A percentile compares a stretch with the other conserved stretches of the same genome.
Evolutionary conservation across 2,888 invertebrate genomes (phyloP).

Genomic region (Gryllus longicercus): DNA sequence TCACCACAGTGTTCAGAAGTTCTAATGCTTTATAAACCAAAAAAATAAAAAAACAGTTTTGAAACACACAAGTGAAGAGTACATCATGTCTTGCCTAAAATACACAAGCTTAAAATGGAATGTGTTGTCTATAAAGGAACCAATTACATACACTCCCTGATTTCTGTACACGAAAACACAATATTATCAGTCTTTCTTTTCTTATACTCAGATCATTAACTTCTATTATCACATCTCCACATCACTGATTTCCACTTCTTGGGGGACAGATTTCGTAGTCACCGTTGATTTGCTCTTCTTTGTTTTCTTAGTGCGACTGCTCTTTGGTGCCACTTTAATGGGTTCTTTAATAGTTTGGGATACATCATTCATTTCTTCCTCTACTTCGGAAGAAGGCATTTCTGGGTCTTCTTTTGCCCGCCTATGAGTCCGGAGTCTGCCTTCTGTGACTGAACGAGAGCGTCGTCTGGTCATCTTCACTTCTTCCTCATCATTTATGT

Average conservation of each 20-base stretch:
- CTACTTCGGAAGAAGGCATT: conserved; percentile 7
- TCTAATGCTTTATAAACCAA: too few relatives aligned
- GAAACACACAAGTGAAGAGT: too few relatives aligned
- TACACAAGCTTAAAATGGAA: too few relatives aligned
- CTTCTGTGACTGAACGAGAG: background rate
- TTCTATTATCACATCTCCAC: background rate
- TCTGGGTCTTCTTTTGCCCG: background rate
- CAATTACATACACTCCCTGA: too few relatives aligned
- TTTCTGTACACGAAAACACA: too few relatives aligned
- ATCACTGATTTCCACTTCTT: background rate
- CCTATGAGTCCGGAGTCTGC: background rate
- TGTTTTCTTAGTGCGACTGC: background rate
- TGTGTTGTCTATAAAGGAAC: too few relatives aligned
- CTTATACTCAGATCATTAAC: background rate
- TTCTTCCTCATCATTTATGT: background rate
- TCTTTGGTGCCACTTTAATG: background rate
- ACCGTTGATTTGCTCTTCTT: background rate
- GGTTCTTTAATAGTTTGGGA: background rate
- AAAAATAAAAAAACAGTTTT: too few relatives aligned
- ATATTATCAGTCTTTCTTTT: background rate
- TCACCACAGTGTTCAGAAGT: too few relatives aligned
- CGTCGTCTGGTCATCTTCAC: background rate
- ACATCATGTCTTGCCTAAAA: too few relatives aligned
- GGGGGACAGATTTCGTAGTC: background rate
- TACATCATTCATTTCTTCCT: background rate